A percentile compares a stretch with the other conserved stretches of the same genome.
These are phyloP conservation scores for Drosophila lacicola DNA, from an alignment of 2,888 invertebrate species.

Conservation along the genomic window DNA sequence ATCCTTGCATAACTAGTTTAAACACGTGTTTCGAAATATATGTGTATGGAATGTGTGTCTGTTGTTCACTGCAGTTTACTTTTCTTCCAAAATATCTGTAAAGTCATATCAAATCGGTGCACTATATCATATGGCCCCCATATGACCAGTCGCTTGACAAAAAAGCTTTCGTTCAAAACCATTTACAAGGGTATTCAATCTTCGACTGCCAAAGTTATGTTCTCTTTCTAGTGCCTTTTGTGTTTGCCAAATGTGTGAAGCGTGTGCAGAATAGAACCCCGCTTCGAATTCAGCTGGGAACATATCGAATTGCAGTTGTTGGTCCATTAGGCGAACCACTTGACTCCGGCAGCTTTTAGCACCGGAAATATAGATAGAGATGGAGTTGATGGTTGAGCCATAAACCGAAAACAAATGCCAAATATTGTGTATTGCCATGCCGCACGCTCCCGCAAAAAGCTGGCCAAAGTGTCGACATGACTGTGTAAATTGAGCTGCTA, in stretches of 20 bases:
- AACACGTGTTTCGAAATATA: too few relatives aligned
- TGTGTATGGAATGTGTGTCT: too few relatives aligned
- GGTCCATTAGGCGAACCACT: constrained; percentile 74
- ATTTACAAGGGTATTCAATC: too few relatives aligned
- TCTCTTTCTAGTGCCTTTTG: constrained; percentile 54
- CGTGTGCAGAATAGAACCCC: constrained; percentile 8
- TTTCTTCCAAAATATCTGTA: too few relatives aligned
- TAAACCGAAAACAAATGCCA: constrained; percentile 62
- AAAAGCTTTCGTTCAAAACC: too few relatives aligned
- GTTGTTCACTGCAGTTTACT: too few relatives aligned
- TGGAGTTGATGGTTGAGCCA: constrained; percentile 9
- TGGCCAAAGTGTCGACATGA: constrained; percentile 50
- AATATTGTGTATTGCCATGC: constrained; percentile 69
- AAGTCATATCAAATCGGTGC: too few relatives aligned
- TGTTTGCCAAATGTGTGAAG: constrained; percentile 53
- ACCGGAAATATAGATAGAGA: constrained; percentile 47
- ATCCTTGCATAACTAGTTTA: too few relatives aligned
- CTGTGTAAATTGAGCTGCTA: constrained; percentile 79
- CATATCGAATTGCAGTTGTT: constrained; percentile 75
- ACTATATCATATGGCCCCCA: too few relatives aligned
- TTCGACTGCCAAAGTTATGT: constrained; percentile 15
- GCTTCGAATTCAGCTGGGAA: constrained; percentile 28
- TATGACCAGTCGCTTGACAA: too few relatives aligned
- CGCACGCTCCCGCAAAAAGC: constrained; percentile 26
- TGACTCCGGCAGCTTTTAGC: constrained; percentile 69